Evolutionary conservation across 1,140 invertebrate genomes (phyloP).

Genomic region (Glossosoma conforme): DNA sequence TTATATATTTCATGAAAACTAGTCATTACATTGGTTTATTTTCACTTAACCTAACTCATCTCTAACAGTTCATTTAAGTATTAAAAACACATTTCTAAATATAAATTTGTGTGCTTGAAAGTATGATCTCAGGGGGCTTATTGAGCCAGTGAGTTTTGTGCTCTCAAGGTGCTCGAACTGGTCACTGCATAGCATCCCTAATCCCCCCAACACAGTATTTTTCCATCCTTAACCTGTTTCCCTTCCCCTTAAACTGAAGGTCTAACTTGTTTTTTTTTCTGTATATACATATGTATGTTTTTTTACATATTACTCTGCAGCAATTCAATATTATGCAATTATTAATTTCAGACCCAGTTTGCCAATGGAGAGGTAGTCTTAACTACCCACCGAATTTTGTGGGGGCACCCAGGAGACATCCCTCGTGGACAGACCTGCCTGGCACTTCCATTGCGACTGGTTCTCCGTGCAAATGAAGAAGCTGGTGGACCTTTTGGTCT

Average conservation of each 20-base stretch:
- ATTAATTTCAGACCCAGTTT: constrained; percentile 66
- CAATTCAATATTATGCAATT: constrained; percentile 21
- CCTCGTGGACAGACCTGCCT: constrained; percentile 62
- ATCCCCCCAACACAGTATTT: too few relatives aligned
- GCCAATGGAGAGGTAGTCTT: constrained; percentile 74
- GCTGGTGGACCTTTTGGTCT: constrained; percentile 67
- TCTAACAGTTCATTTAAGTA: too few relatives aligned
- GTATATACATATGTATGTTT: not conserved
- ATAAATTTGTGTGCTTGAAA: too few relatives aligned
- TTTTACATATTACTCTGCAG: constrained; percentile 19
- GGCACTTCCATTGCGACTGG: constrained; percentile 62
- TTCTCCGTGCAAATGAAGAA: constrained; percentile 77
- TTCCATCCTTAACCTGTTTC: not conserved
- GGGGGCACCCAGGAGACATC: constrained; percentile 70
- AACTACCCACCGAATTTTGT: constrained; percentile 76
- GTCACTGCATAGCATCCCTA: too few relatives aligned
- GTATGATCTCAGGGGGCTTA: too few relatives aligned
- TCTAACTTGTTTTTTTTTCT: not conserved
- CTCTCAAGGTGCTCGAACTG: too few relatives aligned
- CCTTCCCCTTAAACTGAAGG: not conserved
- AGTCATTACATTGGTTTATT: too few relatives aligned
- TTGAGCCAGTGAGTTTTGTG: too few relatives aligned
- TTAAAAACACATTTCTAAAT: too few relatives aligned
- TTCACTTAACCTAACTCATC: too few relatives aligned
- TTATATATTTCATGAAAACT: too few relatives aligned